Evolutionary conservation across 2,113 vertebrate species (phyloP), one percentile per base, ranked within the genome.

Genomic region (Emydocephalus ijimae): DNA sequence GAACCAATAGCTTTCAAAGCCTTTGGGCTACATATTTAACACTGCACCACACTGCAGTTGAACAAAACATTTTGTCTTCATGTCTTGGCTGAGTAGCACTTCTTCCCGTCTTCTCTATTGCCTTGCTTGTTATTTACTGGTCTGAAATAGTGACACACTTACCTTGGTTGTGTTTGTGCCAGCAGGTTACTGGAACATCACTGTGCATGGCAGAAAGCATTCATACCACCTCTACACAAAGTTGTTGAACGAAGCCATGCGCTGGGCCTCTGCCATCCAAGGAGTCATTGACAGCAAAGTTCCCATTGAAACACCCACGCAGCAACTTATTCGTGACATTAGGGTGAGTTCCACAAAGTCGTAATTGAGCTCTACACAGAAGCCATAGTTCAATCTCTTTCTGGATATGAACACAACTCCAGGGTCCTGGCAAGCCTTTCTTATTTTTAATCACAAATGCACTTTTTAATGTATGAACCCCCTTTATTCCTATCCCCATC

Each of bases 311-410:
- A 99, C 99, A 2, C 99, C 99, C 15, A 99, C 99, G 0, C 98
- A 99, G 94, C 98, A 99, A 56, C 98, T 99, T 92, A 99, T 99
- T 95, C 97, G 98, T 94, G 99, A 99, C 97, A 99, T 99, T 94
- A 99, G 98, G 98, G 98, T 99, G 97, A 88, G 92, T 93, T 87
- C 10, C 45, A 86, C 87, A 50, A n/a, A 54, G 11, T 14, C n/a
- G 9, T 34, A 88, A 24, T 87, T 29, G 7, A 50, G 23, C 5
- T n/a, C 10, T 64, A 21, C 52, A 5, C 9, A 26, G 14, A 87
- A 90, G 89, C 48, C 34, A 59, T 56, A 1, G 21, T 64, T 74
- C 1, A 6, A 0, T 34, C 6, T 91, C 57, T 29, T 64, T 87
- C 61, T 74, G 2, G 48, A 3, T 29, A 29, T 50, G 69, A 92